Conservation (phyloP, 1,140 invertebrate species). For the Drosophila chauvacae region DNA sequence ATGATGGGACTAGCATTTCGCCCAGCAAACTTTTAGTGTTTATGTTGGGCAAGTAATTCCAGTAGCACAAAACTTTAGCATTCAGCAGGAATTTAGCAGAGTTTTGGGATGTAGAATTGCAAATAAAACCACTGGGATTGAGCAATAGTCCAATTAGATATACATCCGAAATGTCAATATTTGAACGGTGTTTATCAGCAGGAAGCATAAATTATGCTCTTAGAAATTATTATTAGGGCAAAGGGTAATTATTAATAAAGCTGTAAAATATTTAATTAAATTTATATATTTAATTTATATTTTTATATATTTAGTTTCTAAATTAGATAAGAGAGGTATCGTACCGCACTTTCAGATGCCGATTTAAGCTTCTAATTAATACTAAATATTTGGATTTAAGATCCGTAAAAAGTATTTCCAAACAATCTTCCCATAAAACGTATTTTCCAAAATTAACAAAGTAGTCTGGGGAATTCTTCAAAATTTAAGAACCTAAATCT, state of each 20-base stretch:
- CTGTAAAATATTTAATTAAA: too few relatives aligned
- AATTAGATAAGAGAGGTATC: neutral
- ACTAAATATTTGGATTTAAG: neutral
- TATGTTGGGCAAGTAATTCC: constrained; percentile 35
- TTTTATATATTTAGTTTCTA: too few relatives aligned
- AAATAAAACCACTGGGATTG: constrained; percentile 21
- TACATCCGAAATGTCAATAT: constrained; percentile 11
- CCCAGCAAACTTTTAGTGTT: constrained; percentile 33
- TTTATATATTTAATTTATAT: too few relatives aligned
- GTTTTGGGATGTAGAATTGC: constrained; percentile 16
- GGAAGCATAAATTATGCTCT: neutral
- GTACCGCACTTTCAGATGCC: neutral
- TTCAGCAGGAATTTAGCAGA: constrained; percentile 17
- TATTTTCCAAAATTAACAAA: too few relatives aligned
- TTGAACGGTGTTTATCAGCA: neutral
- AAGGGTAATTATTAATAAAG: neutral
- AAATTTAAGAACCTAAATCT: neutral
- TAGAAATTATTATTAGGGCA: neutral
- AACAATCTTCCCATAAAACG: neutral
- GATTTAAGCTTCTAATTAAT: neutral
- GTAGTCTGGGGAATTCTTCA: neutral
- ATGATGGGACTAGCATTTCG: constrained; percentile 23
- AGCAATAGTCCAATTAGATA: constrained; percentile 19
- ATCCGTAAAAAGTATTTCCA: neutral
- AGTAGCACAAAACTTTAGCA: constrained; percentile 29